Conservation (phyloP, 1,140 invertebrate genomes). For the Arctopsyche grandis region DNA sequence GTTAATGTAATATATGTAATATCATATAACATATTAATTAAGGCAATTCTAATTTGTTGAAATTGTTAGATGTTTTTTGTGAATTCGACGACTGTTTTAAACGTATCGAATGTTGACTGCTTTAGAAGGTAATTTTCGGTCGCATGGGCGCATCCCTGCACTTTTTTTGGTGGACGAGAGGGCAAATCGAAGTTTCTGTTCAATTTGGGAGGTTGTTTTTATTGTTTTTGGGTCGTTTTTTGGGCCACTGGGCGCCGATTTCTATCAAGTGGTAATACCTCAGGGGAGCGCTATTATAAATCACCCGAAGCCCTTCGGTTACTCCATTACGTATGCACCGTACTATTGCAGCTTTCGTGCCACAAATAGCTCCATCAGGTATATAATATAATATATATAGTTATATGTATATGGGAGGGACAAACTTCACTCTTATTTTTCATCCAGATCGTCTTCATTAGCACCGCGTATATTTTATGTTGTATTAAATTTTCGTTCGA, state of each 20-base stretch:
- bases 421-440: not conserved
- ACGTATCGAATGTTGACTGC: too few species aligned
- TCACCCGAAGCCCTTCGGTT: conserved; percentile 26
- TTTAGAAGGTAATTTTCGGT: too few species aligned
- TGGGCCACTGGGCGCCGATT: conserved; percentile 45
- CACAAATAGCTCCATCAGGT: not conserved
- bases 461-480: not conserved
- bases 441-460: not conserved
- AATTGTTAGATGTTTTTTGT: too few species aligned
- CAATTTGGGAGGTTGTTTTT: not conserved
- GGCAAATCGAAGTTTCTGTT: not conserved
- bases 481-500: conserved; percentile 9
- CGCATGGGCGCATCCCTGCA: not conserved
- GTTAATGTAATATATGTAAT: too few species aligned
- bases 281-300: conserved; percentile 45
- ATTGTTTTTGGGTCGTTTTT: conserved; percentile 15
- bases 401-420: not conserved
- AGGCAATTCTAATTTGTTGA: too few species aligned
- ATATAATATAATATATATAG: not conserved
- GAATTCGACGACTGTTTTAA: too few species aligned
- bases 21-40: too few species aligned
- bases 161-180: not conserved
- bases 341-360: not conserved
- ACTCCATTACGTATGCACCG: conserved; percentile 29
- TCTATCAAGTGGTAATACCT: conserved; percentile 49